Evolutionary conservation across 2,113 vertebrate species (phyloP).

Genomic region (Chroicocephalus ridibundus): DNA sequence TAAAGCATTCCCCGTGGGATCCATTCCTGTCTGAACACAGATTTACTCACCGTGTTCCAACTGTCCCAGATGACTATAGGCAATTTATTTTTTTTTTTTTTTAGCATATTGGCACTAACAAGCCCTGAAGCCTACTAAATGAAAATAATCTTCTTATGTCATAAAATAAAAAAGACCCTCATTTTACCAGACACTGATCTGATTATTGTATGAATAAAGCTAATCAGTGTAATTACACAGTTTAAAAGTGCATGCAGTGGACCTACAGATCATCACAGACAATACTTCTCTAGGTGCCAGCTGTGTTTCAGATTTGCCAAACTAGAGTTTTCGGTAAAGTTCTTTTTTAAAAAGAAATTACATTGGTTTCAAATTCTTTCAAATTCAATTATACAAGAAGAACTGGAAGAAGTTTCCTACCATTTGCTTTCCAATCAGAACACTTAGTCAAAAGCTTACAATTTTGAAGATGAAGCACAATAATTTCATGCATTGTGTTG

Average conservation of each 20-base stretch:
- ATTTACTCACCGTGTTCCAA: background rate
- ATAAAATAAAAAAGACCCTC: background rate
- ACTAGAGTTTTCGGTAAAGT: background rate
- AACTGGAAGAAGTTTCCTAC: background rate
- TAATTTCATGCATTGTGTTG: background rate
- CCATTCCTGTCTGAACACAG: background rate
- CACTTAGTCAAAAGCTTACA: background rate
- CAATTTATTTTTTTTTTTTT: background rate
- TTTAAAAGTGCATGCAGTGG: background rate
- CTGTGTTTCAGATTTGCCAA: background rate
- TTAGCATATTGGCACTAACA: background rate
- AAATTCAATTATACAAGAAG: background rate
- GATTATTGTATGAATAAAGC: background rate
- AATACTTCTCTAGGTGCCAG: background rate
- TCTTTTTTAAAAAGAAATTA: background rate
- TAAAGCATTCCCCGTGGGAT: background rate
- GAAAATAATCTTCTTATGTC: conserved; percentile 2
- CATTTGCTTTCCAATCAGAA: background rate
- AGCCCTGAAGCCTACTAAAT: background rate
- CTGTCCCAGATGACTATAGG: background rate
- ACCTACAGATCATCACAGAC: background rate
- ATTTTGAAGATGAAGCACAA: background rate
- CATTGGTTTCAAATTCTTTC: background rate
- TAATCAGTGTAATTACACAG: conserved; percentile 17
- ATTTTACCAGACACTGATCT: conserved; percentile 12